Base-by-base conservation (phyloP, 2,113 vertebrate species). In the Felis chaus region DNA sequence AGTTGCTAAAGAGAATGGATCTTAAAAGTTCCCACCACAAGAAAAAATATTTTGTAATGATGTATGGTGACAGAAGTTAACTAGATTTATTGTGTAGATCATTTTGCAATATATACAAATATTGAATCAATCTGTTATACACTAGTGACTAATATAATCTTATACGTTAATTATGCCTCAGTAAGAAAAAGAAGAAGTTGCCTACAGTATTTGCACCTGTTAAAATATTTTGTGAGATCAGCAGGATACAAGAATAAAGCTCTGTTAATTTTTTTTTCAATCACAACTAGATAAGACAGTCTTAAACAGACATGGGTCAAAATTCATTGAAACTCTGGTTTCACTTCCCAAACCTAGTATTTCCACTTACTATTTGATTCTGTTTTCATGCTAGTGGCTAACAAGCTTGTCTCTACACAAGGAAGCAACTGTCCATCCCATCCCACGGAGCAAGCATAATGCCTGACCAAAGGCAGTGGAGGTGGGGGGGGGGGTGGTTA, bases 171-270 rank as follows among this genome's bases (percentile, higher is more conserved):
- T 53, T 66, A 31, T 53, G 65, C 45, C 16, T 66, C 10, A 50
- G 18, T 91, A 39, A 82, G 61, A 83, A 74, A 13, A 29, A 65
- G 23, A 74, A n/a, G 53, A 68, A 78, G 29, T 0, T 81, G 81
- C 68, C 53, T 45, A 90, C 74, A 96, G 73, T 92, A 84, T 95
- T 96, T 97, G 63, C 94, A 97, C 88, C 74, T 96, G 31, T 85
- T 97, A 98, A 97, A 98, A 93, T 31, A 97, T 73, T 97, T 96
- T 85, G 25, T 61, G 27, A 94, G 23, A 41, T 23, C 50, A 92
- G n/a, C 27, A 96, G 23, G 61, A 68, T 78, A 29, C 15, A 92
- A 90, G 85, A 96, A 95, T 29, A 95, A 88, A 96, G 18, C 29
- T 66, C 57, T 71, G 23, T 88, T 71, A 29, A 90, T 25, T 7